Base-by-base conservation (phyloP, 2,797 vertebrate species). In the Macroramphosus scolopax region DNA sequence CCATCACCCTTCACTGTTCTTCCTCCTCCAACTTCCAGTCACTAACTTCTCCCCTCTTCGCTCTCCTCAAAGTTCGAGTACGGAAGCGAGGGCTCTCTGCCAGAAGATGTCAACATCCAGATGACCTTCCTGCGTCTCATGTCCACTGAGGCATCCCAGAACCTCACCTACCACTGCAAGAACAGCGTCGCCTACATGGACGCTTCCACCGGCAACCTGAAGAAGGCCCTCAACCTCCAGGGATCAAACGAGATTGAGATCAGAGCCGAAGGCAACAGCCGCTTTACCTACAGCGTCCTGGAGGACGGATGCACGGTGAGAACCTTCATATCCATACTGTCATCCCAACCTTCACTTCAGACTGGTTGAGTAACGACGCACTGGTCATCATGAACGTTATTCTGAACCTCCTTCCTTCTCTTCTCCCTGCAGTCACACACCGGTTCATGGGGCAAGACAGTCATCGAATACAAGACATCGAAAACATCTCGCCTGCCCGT, bases 221-320 rank as follows among this genome's bases (percentile, higher is more conserved):
- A 96, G 91, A 98, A 98, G 85, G 90, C 96, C 17, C 81, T 98
- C 76, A 92, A 95, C 44, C 93, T 99, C 77, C 95, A 97, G 85
- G 97, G 97, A 28, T 96, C 95, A 92, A 98, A 98, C 20, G 97
- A 98, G 75, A 95, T 98, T 2, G 97, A 98, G 87, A 94, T 98
- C 89, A 92, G 95, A 86, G 93, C 94, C 3, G 97, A 99, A 84
- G 97, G 97, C 91, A 98, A 98, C 91, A 97, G 95, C 81, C 95
- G 95, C 72, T 98, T 97, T 88, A 96, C 95, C 74, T 98, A 97
- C 80, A 91, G 87, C 7, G 95, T 95, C 87, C 90, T 84, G 15
- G 89, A 92, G 73, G 97, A 98, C 0, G 92, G 95, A 75, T 99
- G 97, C 95, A 93, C 95, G 94, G 97, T 98, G 76, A 88, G 96